Evolutionary conservation across 2,888 invertebrate genomes (phyloP), one percentile per base, ranked within the genome.

Genomic region (Amiota minor): DNA sequence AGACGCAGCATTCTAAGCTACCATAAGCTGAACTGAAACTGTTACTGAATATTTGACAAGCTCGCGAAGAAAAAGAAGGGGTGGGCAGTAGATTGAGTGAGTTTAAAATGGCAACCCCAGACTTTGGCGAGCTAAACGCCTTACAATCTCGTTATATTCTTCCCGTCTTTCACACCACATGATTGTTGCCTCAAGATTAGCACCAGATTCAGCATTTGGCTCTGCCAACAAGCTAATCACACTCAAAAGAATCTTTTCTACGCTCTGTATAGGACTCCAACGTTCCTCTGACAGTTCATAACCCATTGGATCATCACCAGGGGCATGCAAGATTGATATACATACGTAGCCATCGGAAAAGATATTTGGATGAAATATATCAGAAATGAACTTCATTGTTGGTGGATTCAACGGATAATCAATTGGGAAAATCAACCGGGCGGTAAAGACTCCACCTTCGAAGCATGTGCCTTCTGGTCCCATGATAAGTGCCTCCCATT

Each of bases 291-390:
- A 97, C 72, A 97, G 95, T 90, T 99, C 99, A 84, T 99, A 99
- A n/a, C 98, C 98, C 96, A 98, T 98, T 0, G 99, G 99, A 91
- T 99, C 99, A 90, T 99, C 99, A 1, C 99, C 99, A 0, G 99
- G 99, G 0, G 99, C 98, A 90, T 99, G 99, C 20, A 99, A 91
- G 88, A 99, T 99, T 71, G 98, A 98, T 89, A 99, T 99, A 90
- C 99, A 99, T 2, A 99, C 99, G 87, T 98, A 92, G 0, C 99
- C 99, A 92, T 99, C 99, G 1, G 97, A 92, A 90, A 99, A 99
- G 83, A 99, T 98, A 87, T 99, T 99, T 45, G 99, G 99, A 91
- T 99, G 99, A 91, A 99, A 99, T 93, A 99, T 96, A 91, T 99
- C 98, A 91, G 98, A 98, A 55, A 96, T 96, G 89, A 99, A 99